phyloP scores from a whole-genome alignment of 2,113 vertebrate species.

The Xenus cinereus region DNA sequence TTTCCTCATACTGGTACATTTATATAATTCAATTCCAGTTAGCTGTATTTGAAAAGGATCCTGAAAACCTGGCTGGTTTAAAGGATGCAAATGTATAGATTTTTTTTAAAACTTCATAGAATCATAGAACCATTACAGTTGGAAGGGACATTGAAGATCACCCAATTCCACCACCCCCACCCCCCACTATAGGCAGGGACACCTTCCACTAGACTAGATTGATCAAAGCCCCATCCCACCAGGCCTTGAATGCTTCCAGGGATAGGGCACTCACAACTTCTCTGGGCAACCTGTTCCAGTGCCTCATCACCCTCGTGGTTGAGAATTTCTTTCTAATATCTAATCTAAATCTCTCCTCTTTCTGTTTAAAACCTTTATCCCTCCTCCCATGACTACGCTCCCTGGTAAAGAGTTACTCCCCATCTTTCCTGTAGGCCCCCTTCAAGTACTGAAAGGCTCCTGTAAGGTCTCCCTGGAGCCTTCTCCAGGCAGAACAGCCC shows the following conservation, averaged over 20 bases:
- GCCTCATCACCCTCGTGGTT: background rate
- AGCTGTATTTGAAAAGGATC: background rate
- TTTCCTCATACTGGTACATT: background rate
- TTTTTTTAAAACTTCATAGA: background rate
- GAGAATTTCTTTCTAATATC: background rate
- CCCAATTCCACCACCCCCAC: background rate
- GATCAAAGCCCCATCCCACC: background rate
- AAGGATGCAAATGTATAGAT: background rate
- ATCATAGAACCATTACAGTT: background rate
- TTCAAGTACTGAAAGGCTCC: background rate
- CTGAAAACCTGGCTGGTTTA: background rate
- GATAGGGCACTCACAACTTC: background rate
- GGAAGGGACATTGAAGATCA: background rate
- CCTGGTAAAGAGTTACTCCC: background rate
- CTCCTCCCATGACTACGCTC: background rate
- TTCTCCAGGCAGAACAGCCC: background rate
- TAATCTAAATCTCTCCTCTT: background rate
- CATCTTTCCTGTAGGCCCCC: background rate
- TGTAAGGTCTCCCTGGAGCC: background rate
- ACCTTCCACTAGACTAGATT: background rate
- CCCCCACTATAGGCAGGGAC: background rate
- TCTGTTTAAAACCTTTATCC: background rate
- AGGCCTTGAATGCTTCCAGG: background rate
- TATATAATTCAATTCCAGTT: background rate
- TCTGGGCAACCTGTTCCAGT: background rate